A percentile compares a stretch with the other conserved stretches of the same genome.
phyloP scores from a whole-genome alignment of 2,797 vertebrate species.

The Corythornis leucogaster region DNA sequence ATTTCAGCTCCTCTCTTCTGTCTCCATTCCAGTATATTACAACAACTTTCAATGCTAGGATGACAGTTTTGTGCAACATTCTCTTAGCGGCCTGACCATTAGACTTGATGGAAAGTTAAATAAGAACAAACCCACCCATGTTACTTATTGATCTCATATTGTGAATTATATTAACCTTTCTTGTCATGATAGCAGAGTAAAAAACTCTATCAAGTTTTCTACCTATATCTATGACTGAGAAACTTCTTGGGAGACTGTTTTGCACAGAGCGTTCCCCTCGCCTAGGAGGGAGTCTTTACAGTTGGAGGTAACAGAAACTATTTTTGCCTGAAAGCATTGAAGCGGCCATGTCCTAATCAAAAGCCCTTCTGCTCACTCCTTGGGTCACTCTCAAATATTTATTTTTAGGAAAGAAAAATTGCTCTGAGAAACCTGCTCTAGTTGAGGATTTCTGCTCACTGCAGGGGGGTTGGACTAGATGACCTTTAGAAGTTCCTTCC shows the following conservation, averaged over 20 bases:
- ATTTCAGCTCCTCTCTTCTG: background rate
- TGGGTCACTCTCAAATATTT: background rate
- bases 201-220: background rate
- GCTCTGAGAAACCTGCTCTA: no score
- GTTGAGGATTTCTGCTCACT: no score
- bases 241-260: background rate
- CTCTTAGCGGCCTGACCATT: background rate
- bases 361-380: background rate
- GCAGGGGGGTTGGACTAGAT: no score
- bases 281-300: background rate
- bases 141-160: background rate
- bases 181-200: background rate
- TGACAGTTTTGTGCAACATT: background rate
- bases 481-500: no score
- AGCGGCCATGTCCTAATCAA: background rate
- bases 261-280: background rate
- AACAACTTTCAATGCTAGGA: background rate
- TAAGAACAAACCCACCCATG: background rate
- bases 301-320: background rate
- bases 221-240: background rate
- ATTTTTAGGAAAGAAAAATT: background rate
- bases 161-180: background rate
- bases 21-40: background rate
- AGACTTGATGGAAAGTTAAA: background rate
- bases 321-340: background rate